A percentile compares a stretch with the other conserved stretches of the same genome.
Evolutionary conservation across 2,888 invertebrate genomes (phyloP).

Genomic region (Tipula vernalis): DNA sequence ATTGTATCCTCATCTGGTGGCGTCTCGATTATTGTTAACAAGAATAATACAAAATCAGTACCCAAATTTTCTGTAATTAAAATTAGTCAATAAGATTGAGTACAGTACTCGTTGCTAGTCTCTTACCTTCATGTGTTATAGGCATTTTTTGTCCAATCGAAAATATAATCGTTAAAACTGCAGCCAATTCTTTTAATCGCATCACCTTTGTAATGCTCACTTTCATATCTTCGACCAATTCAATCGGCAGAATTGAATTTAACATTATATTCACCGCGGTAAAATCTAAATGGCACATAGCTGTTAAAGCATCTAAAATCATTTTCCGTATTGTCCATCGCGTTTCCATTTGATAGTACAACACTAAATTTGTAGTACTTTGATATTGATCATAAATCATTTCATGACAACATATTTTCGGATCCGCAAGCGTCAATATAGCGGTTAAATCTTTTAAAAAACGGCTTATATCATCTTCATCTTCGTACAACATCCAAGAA

Average conservation of each 20-base stretch:
- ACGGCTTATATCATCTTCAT: constrained; percentile 76
- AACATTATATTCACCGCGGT: constrained; percentile 71
- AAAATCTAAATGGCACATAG: constrained; percentile 74
- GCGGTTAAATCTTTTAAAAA: constrained; percentile 72
- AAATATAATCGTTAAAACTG: constrained; percentile 76
- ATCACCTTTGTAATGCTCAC: constrained; percentile 65
- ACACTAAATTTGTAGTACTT: constrained; percentile 70
- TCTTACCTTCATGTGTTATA: constrained; percentile 72
- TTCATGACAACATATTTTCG: constrained; percentile 73
- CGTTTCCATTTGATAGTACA: constrained; percentile 94
- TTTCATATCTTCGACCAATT: constrained; percentile 67
- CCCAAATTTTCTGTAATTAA: constrained; percentile 63
- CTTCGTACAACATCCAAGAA: constrained; percentile 91
- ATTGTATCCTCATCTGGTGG: constrained; percentile 69
- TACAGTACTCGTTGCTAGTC: no score
- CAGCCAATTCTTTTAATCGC: constrained; percentile 68
- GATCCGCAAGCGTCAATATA: constrained; percentile 83
- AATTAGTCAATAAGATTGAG: not conserved
- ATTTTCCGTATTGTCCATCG: constrained; percentile 74
- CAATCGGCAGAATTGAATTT: constrained; percentile 78
- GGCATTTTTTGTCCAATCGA: constrained; percentile 86
- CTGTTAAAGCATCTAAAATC: constrained; percentile 72
- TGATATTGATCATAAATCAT: constrained; percentile 73
- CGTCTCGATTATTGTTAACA: constrained; percentile 69
- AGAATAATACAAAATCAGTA: constrained; percentile 62